These are phyloP conservation scores for Dione juno DNA, from an alignment of 2,888 invertebrate species.

Conservation along the genomic window DNA sequence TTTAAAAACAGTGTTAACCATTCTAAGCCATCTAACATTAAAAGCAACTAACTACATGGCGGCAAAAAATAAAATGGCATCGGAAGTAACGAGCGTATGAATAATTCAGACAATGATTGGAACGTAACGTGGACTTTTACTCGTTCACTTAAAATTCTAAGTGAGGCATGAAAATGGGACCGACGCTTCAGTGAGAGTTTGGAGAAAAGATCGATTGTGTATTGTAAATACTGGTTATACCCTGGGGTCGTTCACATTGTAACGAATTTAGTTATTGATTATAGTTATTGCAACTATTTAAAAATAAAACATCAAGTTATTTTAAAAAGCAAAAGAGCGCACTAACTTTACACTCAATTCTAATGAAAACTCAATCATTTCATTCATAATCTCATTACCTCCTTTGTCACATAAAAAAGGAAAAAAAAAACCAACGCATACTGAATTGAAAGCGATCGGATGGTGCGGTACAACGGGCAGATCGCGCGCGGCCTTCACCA, in stretches of 20 bases:
- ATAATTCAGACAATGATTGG: slow-evolving; percentile 66
- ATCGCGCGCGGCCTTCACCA: slow-evolving; percentile 84
- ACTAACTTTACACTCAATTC: background rate
- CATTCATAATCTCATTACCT: slow-evolving; percentile 44
- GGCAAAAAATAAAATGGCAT: slow-evolving; percentile 59
- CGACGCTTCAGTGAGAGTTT: slow-evolving; percentile 41
- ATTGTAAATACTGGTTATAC: slow-evolving; percentile 21
- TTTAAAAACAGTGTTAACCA: slow-evolving; percentile 40
- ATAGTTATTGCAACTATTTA: background rate
- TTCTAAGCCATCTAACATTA: slow-evolving; percentile 51
- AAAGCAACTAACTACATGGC: slow-evolving; percentile 52
- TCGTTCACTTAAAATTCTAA: slow-evolving; percentile 56
- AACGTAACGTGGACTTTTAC: slow-evolving; percentile 66
- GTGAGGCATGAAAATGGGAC: slow-evolving; percentile 49
- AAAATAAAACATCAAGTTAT: too few relatives aligned
- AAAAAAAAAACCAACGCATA: slow-evolving; percentile 58
- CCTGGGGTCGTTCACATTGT: slow-evolving; percentile 7
- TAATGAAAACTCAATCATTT: background rate
- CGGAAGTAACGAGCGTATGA: slow-evolving; percentile 68
- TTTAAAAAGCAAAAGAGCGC: background rate
- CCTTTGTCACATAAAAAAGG: slow-evolving; percentile 38
- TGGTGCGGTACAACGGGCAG: slow-evolving; percentile 69
- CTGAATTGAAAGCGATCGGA: slow-evolving; percentile 77
- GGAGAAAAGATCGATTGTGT: slow-evolving; percentile 22
- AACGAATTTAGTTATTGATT: background rate